A percentile compares a stretch with the other conserved stretches of the same genome.
These are phyloP conservation scores for Pristionchus fissidentatus DNA, from an alignment of 2,888 invertebrate species.

Conservation along the genomic window DNA sequence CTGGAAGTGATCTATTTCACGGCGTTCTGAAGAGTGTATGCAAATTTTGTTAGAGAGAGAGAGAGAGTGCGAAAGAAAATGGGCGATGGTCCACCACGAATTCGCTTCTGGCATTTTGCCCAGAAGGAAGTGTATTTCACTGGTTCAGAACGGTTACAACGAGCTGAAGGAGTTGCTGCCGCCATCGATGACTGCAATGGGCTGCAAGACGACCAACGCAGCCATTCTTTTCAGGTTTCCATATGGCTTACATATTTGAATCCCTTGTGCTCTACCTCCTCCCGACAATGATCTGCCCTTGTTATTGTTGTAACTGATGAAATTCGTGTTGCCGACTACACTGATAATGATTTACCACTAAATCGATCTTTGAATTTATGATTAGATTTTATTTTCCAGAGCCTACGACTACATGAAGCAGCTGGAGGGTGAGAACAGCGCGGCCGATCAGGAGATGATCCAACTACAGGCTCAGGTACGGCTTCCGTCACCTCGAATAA, in stretches of 20 bases:
- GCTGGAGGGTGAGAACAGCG: constrained; percentile 60
- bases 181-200: constrained; percentile 68
- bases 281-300: background rate
- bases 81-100: too few relatives aligned
- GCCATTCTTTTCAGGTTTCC: constrained; percentile 70
- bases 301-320: too few relatives aligned
- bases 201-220: constrained; percentile 75
- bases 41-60: too few relatives aligned
- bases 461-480: constrained; percentile 59
- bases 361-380: background rate
- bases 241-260: constrained; percentile 8
- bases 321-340: too few relatives aligned
- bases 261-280: background rate
- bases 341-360: too few relatives aligned
- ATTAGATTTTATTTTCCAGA: constrained; percentile 50
- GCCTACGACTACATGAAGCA: constrained; percentile 74
- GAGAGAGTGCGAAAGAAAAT: too few relatives aligned
- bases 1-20: too few relatives aligned
- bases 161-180: constrained; percentile 75
- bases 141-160: constrained; percentile 73
- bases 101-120: too few relatives aligned
- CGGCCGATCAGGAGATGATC: constrained; percentile 64
- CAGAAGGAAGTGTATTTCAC: background rate
- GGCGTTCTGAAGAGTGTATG: too few relatives aligned
- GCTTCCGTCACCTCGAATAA: too few relatives aligned